phyloP scores from a whole-genome alignment of 1,140 invertebrate genomes.

The Trichomalopsis sarcophagae region DNA sequence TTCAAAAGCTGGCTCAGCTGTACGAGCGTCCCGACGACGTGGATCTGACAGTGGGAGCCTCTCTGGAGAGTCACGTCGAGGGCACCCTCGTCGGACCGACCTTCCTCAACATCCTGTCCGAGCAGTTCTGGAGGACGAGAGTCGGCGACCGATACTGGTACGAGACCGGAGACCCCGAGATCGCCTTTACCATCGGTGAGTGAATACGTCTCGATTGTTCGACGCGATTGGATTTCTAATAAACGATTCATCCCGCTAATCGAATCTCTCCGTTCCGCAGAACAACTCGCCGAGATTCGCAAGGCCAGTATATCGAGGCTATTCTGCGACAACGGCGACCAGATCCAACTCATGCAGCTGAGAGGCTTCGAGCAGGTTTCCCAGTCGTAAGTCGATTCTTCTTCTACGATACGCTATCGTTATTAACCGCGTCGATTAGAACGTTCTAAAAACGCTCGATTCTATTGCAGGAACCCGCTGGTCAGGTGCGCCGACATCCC shows the following conservation, averaged over 20 bases:
- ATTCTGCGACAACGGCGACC: slow-evolving; percentile 91
- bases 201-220: slow-evolving; percentile 53
- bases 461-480: slow-evolving; percentile 80
- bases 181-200: slow-evolving; percentile 85
- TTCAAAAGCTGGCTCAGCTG: slow-evolving; percentile 78
- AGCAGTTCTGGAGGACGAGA: slow-evolving; percentile 91
- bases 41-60: slow-evolving; percentile 90
- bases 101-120: slow-evolving; percentile 91
- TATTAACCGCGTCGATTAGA: background rate
- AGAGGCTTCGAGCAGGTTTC: slow-evolving; percentile 78
- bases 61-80: slow-evolving; percentile 85
- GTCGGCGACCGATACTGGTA: slow-evolving; percentile 91
- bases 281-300: slow-evolving; percentile 90
- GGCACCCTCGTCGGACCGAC: slow-evolving; percentile 91
- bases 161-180: slow-evolving; percentile 81
- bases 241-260: slow-evolving; percentile 27
- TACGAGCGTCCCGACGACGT: slow-evolving; percentile 88
- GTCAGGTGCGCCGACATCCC: slow-evolving; percentile 80
- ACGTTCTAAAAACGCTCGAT: slow-evolving; percentile 35
- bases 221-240: slow-evolving; percentile 22
- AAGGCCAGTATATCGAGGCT: slow-evolving; percentile 88
- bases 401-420: no score
- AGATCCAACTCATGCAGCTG: slow-evolving; percentile 84
- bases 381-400: slow-evolving; percentile 72
- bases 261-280: slow-evolving; percentile 70